Evolutionary conservation across 2,797 vertebrate genomes (phyloP).

Genomic region (Rhabdophis nuchalis): DNA sequence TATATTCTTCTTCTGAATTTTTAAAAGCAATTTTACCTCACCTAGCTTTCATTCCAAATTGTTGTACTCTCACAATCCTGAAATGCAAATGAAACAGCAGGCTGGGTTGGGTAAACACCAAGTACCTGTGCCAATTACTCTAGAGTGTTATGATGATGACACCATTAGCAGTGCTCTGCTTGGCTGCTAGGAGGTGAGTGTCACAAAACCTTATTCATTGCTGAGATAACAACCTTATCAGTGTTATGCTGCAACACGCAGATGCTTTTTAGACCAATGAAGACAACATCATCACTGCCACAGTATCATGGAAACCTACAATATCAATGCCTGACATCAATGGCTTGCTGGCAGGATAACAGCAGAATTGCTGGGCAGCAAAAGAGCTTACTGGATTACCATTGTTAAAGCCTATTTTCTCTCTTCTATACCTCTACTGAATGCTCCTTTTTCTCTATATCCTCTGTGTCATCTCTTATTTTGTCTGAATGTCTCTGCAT

Average conservation of each 20-base stretch:
- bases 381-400: not conserved
- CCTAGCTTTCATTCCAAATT: not conserved
- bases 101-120: slow-evolving; percentile 9
- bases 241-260: not conserved
- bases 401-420: slow-evolving; percentile 24
- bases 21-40: slow-evolving; percentile 15
- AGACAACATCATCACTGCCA: slow-evolving; percentile 21
- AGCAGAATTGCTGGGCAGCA: not conserved
- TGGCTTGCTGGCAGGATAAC: slow-evolving; percentile 28
- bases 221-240: slow-evolving; percentile 32
- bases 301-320: not conserved
- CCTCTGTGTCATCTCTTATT: not conserved
- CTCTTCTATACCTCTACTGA: not conserved
- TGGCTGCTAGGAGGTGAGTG: not conserved
- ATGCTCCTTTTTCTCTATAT: not conserved
- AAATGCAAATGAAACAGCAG: not conserved
- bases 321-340: slow-evolving; percentile 30
- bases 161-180: not conserved
- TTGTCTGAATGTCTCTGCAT: slow-evolving; percentile 12
- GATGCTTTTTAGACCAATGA: slow-evolving; percentile 33
- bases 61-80: not conserved
- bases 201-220: slow-evolving; percentile 19
- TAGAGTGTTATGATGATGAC: slow-evolving; percentile 14
- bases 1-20: not conserved
- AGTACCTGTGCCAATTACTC: slow-evolving; percentile 2